Evolutionary conservation across 2,113 vertebrate genomes (phyloP), one percentile per base, ranked within the genome.

Genomic region (Pollachius pollachius): DNA sequence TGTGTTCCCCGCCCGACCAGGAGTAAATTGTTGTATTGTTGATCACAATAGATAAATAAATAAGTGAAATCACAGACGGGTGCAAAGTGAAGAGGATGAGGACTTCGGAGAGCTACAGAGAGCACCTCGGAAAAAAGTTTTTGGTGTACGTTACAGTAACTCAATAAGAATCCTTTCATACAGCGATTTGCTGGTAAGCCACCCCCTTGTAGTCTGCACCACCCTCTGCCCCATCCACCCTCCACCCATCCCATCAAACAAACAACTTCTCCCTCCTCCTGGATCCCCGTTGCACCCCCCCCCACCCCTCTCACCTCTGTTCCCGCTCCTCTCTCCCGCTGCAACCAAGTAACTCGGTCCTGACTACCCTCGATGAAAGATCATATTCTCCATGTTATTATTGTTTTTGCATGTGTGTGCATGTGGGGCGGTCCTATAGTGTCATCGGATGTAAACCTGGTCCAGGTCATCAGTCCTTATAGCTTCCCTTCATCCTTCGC

Each of bases 41-140:
- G 91, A 90, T 87, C 87, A 93, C 4, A 48, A 48, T 48, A 48
- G 41, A 48, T 48, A 48, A 48, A 48, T 91, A 78, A 18, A 64
- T 68, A 27, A 3, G 48, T 52, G 77, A 23, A 67, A 52, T 30
- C 16, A 65, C 13, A 15, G 60, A 23, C 16, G 15, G 15, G 27
- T 17, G 27, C 18, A 41, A 89, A 89, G 88, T 86, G 81, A 82
- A 89, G 88, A 94, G 88, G 94, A 93, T 92, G 88, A 94, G 87
- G 94, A 93, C 92, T 96, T 92, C 80, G 88, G 94, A 78, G 93
- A 25, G 92, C 73, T 91, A 25, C 90, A 94, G 89, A 93, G 41
- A 9, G 41, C 41, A 94, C 86, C 90, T 94, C 83, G 90, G 94
- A 85, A 95, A 93, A 89, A 91, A 94, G 92, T 77, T 90, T 57